Conservation (phyloP, 2,113 vertebrate genomes). For the Gnathonemus echidnorhynchus region DNA sequence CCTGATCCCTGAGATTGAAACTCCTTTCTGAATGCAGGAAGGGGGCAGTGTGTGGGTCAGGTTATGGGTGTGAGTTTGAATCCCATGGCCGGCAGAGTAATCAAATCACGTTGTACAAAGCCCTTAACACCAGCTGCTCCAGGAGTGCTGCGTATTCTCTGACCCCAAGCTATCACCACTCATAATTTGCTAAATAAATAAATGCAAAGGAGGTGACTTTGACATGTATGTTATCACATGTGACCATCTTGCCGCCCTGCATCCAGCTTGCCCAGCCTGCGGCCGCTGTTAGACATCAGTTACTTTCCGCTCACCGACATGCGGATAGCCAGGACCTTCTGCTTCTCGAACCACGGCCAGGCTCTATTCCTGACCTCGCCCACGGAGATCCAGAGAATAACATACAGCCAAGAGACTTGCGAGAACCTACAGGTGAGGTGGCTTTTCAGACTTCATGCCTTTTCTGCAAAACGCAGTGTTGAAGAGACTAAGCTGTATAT, state of each 20-base stretch:
- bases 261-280: slow-evolving; percentile 87
- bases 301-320: slow-evolving; percentile 97
- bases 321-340: slow-evolving; percentile 98
- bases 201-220: not conserved
- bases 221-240: not conserved
- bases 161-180: not conserved
- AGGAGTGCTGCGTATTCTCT: not conserved
- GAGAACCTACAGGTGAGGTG: slow-evolving; percentile 88
- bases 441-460: too few relatives aligned
- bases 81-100: not conserved
- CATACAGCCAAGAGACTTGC: slow-evolving; percentile 95
- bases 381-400: slow-evolving; percentile 96
- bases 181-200: not conserved
- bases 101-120: not conserved
- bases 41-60: not conserved
- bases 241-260: not conserved
- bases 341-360: slow-evolving; percentile 95
- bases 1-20: not conserved
- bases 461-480: not conserved
- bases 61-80: not conserved
- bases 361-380: slow-evolving; percentile 94
- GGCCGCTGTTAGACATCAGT: slow-evolving; percentile 92
- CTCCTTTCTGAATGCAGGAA: not conserved
- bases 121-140: not conserved
- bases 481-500: not conserved